Evolutionary conservation across 2,113 vertebrate genomes (phyloP).

Genomic region (Oenanthe oenanthe): DNA sequence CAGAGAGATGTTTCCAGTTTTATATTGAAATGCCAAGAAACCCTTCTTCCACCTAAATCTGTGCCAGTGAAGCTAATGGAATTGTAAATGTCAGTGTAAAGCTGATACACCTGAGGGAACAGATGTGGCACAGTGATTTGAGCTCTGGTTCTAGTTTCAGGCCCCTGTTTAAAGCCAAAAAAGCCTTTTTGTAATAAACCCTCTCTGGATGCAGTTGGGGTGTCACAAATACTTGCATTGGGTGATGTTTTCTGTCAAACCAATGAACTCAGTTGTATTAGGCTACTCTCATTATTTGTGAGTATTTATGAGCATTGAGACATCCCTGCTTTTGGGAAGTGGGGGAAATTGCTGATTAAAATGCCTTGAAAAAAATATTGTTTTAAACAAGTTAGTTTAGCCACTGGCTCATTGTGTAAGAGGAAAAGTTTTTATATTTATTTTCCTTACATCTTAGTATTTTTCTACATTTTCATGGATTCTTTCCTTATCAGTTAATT

Average conservation of each 20-base stretch:
- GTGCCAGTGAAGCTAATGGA: background rate
- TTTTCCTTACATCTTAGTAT: background rate
- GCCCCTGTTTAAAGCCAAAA: background rate
- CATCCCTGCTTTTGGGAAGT: background rate
- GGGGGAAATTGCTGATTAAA: background rate
- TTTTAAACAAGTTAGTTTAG: background rate
- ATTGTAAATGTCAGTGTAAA: background rate
- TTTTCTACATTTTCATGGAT: background rate
- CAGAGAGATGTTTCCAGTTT: background rate
- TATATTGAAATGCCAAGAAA: background rate
- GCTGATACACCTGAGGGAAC: background rate
- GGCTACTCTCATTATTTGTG: background rate
- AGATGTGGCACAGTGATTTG: background rate
- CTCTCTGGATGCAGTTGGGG: background rate
- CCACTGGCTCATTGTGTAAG: background rate
- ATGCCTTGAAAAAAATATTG: background rate
- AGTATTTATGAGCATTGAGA: background rate
- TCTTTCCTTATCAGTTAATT: background rate
- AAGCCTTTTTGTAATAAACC: background rate
- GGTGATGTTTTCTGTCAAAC: background rate
- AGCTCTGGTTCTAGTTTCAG: background rate
- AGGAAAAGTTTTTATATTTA: background rate
- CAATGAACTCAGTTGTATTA: background rate
- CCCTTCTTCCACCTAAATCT: background rate
- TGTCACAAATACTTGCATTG: background rate